These are phyloP conservation scores for Syngnathus acus DNA, from an alignment of 2,797 vertebrate species.

Conservation along the genomic window DNA sequence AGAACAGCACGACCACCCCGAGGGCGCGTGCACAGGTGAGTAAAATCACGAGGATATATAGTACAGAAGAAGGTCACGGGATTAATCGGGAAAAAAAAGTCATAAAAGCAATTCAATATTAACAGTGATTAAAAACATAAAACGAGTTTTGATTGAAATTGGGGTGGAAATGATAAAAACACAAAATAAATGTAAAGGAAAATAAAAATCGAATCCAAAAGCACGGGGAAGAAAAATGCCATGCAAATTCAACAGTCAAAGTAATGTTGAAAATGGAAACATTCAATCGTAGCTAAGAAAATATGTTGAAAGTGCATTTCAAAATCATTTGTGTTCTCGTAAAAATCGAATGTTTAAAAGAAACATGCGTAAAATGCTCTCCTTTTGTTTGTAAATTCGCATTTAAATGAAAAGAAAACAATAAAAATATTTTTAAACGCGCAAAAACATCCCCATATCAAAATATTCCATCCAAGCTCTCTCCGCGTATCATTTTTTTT, in stretches of 20 bases:
- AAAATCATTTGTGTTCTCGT: not conserved
- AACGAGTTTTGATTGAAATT: not conserved
- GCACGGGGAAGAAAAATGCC: not conserved
- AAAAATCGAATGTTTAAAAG: not conserved
- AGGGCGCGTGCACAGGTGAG: conserved; percentile 51
- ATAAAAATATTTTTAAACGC: not conserved
- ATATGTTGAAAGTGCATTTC: not conserved
- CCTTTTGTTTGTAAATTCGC: not conserved
- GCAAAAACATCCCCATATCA: conserved; percentile 6
- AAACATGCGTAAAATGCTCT: not conserved
- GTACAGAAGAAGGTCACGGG: not conserved
- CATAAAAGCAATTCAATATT: not conserved
- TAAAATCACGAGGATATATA: conserved; percentile 34
- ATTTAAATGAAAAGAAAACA: conserved; percentile 14
- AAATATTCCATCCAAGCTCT: not conserved
- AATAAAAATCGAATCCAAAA: not conserved
- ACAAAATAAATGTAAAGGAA: not conserved
- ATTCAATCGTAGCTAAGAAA: not conserved
- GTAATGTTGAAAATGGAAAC: not conserved
- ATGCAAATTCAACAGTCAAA: not conserved
- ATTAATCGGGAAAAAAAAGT: too few relatives aligned
- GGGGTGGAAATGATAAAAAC: not conserved
- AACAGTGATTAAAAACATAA: not conserved
- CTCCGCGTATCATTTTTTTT: not conserved
- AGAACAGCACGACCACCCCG: conserved; percentile 18